Conservation (phyloP, 2,797 vertebrate species). For the Macropodus opercularis region DNA sequence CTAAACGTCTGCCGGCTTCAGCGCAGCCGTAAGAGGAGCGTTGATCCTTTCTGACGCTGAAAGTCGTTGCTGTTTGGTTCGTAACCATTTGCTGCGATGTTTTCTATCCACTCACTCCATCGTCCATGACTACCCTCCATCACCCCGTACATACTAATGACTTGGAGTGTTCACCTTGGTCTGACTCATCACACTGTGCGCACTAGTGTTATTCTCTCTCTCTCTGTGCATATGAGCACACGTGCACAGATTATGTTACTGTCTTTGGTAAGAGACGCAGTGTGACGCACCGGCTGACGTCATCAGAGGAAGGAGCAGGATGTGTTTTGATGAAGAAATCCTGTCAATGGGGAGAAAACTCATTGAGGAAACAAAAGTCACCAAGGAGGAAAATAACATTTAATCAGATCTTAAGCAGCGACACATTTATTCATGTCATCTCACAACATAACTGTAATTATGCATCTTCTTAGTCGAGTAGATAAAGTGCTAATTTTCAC, state of each 20-base stretch:
- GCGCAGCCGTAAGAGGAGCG: background rate
- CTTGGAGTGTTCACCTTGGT: constrained; percentile 41
- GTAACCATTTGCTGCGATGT: background rate
- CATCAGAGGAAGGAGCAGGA: constrained; percentile 54
- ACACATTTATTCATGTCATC: background rate
- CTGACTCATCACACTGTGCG: constrained; percentile 50
- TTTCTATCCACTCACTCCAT: too few species aligned
- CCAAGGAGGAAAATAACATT: background rate
- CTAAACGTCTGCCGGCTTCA: background rate
- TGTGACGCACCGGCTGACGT: constrained; percentile 74
- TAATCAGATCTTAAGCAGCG: constrained; percentile 3
- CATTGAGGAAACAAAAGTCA: constrained; percentile 13
- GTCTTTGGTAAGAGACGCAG: constrained; percentile 45
- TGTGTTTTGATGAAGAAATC: constrained; percentile 60
- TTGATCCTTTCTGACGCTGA: background rate
- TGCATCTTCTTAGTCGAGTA: background rate
- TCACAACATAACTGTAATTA: background rate
- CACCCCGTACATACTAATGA: constrained; percentile 22
- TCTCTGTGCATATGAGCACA: constrained; percentile 11
- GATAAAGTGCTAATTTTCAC: background rate
- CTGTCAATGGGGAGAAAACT: constrained; percentile 39
- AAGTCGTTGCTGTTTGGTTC: background rate
- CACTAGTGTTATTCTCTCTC: background rate
- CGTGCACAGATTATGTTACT: constrained; percentile 31
- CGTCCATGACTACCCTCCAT: too few species aligned